phyloP scores from a whole-genome alignment of 2,888 invertebrate species.

The Eupeodes luniger region DNA sequence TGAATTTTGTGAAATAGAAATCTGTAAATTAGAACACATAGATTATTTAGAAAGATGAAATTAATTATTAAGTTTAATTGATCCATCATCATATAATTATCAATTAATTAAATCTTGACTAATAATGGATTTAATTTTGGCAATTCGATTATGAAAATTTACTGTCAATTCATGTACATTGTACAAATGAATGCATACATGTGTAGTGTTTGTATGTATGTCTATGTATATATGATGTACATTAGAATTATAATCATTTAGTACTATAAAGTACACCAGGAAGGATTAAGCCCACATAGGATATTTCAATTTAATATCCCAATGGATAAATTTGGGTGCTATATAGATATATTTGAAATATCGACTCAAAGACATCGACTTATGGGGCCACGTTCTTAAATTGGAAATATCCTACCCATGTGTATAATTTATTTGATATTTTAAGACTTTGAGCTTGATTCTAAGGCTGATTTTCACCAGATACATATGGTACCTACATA shows the following conservation, averaged over 20 bases:
- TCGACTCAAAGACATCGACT: neutral
- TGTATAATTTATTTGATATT: conserved; percentile 19
- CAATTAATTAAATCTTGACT: neutral
- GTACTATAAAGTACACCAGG: neutral
- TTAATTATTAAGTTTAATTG: conserved; percentile 14
- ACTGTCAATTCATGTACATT: neutral
- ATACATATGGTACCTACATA: neutral
- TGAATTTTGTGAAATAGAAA: neutral
- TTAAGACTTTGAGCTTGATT: conserved; percentile 6
- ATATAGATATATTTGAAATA: neutral
- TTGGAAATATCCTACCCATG: neutral
- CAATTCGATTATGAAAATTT: neutral
- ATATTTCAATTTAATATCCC: conserved; percentile 2
- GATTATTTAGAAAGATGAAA: neutral
- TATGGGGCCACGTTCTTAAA: neutral
- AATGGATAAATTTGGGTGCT: neutral
- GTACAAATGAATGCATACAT: too few species aligned
- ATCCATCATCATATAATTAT: conserved; percentile 1
- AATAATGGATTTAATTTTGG: neutral
- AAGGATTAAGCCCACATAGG: neutral
- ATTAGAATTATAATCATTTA: neutral
- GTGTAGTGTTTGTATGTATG: too few species aligned
- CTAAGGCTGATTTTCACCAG: neutral
- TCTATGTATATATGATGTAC: neutral
- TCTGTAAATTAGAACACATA: neutral